phyloP scores from a whole-genome alignment of 1,140 invertebrate species.

The Neotoxoptera formosana region DNA sequence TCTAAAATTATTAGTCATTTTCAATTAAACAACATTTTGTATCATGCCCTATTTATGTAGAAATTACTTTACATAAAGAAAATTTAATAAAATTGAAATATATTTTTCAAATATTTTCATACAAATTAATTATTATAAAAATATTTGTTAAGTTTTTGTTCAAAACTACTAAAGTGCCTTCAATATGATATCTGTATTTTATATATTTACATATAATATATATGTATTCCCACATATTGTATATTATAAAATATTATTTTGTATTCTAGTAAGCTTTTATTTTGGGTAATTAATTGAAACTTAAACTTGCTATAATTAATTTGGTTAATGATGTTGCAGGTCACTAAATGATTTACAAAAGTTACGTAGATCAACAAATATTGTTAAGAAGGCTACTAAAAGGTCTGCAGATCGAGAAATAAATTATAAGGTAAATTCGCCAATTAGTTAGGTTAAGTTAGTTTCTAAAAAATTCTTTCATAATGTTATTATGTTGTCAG shows the following conservation, averaged over 20 bases:
- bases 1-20: not conserved
- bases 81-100: not conserved
- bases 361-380: not conserved
- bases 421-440: slow-evolving; percentile 16
- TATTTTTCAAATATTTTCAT: not conserved
- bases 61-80: too few species aligned
- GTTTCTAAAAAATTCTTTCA: not conserved
- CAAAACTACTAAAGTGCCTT: not conserved
- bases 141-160: not conserved
- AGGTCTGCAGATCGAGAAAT: not conserved
- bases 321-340: not conserved
- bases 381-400: slow-evolving; percentile 44
- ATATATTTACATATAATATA: not conserved
- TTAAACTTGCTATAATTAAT: not conserved
- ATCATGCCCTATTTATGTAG: not conserved
- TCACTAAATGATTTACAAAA: slow-evolving; percentile 27
- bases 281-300: not conserved
- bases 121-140: not conserved
- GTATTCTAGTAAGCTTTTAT: not conserved
- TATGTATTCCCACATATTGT: too few species aligned
- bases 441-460: too few species aligned
- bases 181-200: not conserved
- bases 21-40: not conserved
- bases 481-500: too few species aligned
- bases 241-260: not conserved